A percentile compares a stretch with the other conserved stretches of the same genome.
Evolutionary conservation across 2,113 vertebrate genomes (phyloP).

Genomic region (Arenaria interpres): DNA sequence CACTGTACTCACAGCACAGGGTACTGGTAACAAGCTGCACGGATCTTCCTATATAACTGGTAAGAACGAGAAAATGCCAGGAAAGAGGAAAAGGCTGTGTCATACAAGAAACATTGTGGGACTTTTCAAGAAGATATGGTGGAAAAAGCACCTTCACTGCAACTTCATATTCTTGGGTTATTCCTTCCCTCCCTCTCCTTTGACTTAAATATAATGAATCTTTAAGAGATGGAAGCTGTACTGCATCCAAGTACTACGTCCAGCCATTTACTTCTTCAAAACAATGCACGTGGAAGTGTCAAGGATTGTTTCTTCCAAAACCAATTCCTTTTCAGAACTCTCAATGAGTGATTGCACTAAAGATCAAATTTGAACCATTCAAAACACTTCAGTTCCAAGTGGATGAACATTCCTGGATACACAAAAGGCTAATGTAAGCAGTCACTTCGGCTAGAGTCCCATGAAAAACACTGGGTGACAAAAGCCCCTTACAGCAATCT

Average conservation of each 20-base stretch:
- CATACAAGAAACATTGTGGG: not conserved
- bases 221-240: not conserved
- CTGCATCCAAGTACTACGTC: fast-evolving
- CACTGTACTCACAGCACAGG: not conserved
- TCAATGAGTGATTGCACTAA: not conserved
- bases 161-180: not conserved
- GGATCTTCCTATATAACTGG: not conserved
- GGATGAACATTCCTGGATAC: not conserved
- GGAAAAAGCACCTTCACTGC: not conserved
- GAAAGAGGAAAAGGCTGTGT: not conserved
- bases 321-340: not conserved
- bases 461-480: conserved; percentile 81
- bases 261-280: not conserved
- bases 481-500: conserved; percentile 85
- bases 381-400: conserved; percentile 19
- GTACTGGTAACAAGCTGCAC: not conserved
- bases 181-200: not conserved
- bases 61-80: not conserved
- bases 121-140: not conserved
- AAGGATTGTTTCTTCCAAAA: not conserved
- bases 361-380: not conserved
- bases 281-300: not conserved
- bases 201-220: not conserved
- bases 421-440: conserved; percentile 58
- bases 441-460: conserved; percentile 63